Evolutionary conservation across 2,888 invertebrate genomes (phyloP).

Genomic region (Pachymerium ferrugineum): DNA sequence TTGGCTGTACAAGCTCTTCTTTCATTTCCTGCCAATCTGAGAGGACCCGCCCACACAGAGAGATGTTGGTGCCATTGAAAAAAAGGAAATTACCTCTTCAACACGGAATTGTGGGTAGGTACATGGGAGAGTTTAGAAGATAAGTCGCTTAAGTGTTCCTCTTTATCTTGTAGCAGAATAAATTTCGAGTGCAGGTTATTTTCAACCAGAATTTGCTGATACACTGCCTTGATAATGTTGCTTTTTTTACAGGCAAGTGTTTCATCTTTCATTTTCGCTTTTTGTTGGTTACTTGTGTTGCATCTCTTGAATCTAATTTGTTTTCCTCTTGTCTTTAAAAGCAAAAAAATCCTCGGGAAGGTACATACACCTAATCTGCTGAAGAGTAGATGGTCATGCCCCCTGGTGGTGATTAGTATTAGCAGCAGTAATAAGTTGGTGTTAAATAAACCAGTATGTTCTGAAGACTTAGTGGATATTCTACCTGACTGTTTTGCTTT

Average conservation of each 20-base stretch:
- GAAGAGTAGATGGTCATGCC: too few species aligned
- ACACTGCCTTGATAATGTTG: background rate
- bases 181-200: slow-evolving; percentile 3
- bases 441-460: too few species aligned
- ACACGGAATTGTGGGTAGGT: slow-evolving; percentile 22
- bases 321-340: too few species aligned
- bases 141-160: slow-evolving; percentile 27
- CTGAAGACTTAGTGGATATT: too few species aligned
- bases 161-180: slow-evolving; percentile 11
- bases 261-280: background rate
- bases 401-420: too few species aligned
- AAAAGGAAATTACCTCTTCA: slow-evolving; percentile 26
- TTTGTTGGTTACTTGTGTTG: too few species aligned
- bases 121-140: slow-evolving; percentile 15
- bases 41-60: background rate
- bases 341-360: too few species aligned
- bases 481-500: too few species aligned
- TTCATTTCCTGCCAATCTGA: slow-evolving; percentile 20
- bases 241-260: too few species aligned
- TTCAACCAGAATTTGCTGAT: background rate
- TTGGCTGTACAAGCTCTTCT: slow-evolving; percentile 12
- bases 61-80: background rate
- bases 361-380: too few species aligned
- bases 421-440: too few species aligned
- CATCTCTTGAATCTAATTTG: too few species aligned